These are phyloP conservation scores for Odontomyia ornata DNA, from an alignment of 2,888 invertebrate species.

Conservation along the genomic window DNA sequence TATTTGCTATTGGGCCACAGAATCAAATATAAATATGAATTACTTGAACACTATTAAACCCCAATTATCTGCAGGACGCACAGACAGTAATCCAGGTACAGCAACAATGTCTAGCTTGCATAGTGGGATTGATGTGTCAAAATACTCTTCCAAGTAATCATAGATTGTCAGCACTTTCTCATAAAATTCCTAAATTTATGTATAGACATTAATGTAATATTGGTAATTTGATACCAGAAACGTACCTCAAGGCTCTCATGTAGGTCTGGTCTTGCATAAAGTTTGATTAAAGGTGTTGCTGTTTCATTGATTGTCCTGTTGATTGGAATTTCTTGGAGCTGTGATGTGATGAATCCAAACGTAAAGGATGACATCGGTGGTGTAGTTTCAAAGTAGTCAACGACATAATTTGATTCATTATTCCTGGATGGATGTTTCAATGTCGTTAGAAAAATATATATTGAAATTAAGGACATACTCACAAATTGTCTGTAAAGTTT, in stretches of 20 bases:
- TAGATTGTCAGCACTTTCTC: constrained; percentile 70
- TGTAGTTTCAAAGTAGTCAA: constrained; percentile 75
- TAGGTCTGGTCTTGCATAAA: constrained; percentile 64
- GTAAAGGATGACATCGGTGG: constrained; percentile 82
- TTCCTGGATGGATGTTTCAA: constrained; percentile 38
- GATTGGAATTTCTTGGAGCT: constrained; percentile 64
- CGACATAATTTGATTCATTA: constrained; percentile 67
- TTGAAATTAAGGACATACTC: constrained; percentile 55
- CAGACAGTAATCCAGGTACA: constrained; percentile 75
- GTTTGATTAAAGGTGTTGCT: constrained; percentile 59
- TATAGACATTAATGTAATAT: not conserved
- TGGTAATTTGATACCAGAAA: not conserved
- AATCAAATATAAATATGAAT: constrained; percentile 52
- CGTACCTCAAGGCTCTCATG: constrained; percentile 63
- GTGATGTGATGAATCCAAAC: constrained; percentile 76
- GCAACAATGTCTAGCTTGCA: constrained; percentile 77
- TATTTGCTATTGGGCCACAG: not conserved
- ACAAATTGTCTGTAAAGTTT: constrained; percentile 70
- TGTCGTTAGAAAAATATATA: not conserved
- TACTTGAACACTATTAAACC: constrained; percentile 82
- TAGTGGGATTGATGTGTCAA: constrained; percentile 73
- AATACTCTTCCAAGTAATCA: constrained; percentile 70
- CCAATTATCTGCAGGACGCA: constrained; percentile 81
- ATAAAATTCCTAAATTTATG: constrained; percentile 65
- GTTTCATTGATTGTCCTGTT: constrained; percentile 50